A percentile compares a stretch with the other conserved stretches of the same genome.
Evolutionary conservation across 1,140 invertebrate species (phyloP).

Genomic region (Vollenhovia emeryi): DNA sequence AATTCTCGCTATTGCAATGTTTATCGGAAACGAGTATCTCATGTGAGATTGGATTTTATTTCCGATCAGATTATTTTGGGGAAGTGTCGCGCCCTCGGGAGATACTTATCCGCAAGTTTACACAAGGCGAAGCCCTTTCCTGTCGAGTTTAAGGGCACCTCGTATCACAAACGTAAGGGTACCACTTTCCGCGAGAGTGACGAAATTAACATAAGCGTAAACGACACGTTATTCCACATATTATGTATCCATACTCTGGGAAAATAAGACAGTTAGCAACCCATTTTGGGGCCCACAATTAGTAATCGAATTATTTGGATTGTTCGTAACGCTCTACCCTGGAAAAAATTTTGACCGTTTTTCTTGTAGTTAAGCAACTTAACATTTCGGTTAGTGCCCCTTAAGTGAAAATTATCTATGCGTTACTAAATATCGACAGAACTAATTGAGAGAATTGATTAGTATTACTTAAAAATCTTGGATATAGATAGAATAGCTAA

Average conservation of each 20-base stretch:
- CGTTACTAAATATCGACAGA: too few species aligned
- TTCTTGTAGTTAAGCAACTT: too few species aligned
- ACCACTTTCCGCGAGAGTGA: slow-evolving; percentile 13
- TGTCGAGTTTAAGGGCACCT: slow-evolving; percentile 6
- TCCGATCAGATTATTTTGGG: slow-evolving; percentile 46
- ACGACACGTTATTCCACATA: slow-evolving; percentile 47
- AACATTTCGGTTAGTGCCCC: too few species aligned
- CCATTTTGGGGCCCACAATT: too few species aligned
- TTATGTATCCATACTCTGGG: neutral
- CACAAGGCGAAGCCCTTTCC: slow-evolving; percentile 34
- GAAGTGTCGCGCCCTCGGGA: slow-evolving; percentile 30
- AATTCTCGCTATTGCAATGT: neutral
- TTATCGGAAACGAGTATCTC: neutral
- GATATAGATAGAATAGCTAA: too few species aligned
- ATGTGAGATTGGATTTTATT: neutral
- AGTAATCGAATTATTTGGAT: too few species aligned
- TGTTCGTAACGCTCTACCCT: too few species aligned
- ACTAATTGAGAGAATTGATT: too few species aligned
- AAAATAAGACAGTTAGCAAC: too few species aligned
- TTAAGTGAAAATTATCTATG: too few species aligned
- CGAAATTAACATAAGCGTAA: slow-evolving; percentile 64
- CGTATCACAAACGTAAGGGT: slow-evolving; percentile 33
- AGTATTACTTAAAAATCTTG: too few species aligned
- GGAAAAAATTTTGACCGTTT: too few species aligned
- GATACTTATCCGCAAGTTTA: slow-evolving; percentile 50